A percentile compares a stretch with the other conserved stretches of the same genome.
Conservation (phyloP, 2,113 vertebrate genomes). For the Chloebia gouldiae region DNA sequence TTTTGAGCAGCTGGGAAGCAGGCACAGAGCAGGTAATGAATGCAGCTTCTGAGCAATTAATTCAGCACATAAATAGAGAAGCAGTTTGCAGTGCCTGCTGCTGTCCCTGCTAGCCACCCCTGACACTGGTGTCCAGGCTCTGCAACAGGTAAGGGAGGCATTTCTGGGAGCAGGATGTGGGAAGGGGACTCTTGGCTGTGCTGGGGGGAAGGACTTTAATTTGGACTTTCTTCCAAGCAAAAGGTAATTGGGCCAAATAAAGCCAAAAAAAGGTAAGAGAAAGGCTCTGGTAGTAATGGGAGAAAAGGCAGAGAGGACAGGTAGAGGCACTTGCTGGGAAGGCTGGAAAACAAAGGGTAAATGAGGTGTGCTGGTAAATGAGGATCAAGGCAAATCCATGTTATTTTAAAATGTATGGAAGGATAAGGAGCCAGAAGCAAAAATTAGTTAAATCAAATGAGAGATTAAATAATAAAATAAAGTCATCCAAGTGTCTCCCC, state of each 20-base stretch:
- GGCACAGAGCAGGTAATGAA: background rate
- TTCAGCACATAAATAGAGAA: background rate
- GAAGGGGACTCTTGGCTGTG: background rate
- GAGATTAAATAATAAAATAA: background rate
- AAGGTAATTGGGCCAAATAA: background rate
- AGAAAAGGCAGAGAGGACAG: background rate
- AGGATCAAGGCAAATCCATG: fast-evolving
- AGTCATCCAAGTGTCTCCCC: background rate
- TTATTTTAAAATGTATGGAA: background rate
- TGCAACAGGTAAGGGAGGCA: slow-evolving; percentile 6
- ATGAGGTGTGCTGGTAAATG: fast-evolving
- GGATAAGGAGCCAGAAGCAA: background rate
- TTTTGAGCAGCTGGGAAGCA: background rate
- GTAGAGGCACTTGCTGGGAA: background rate
- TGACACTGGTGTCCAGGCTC: background rate
- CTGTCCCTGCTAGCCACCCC: background rate
- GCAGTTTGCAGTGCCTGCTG: background rate
- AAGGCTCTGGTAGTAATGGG: background rate
- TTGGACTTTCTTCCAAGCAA: background rate
- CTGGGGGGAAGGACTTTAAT: background rate
- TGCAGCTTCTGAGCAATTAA: background rate
- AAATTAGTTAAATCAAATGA: background rate
- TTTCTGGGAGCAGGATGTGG: background rate
- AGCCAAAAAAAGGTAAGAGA: background rate
- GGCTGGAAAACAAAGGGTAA: background rate